Base-by-base conservation (phyloP, 2,113 vertebrate species). In the Paralichthys olivaceus region DNA sequence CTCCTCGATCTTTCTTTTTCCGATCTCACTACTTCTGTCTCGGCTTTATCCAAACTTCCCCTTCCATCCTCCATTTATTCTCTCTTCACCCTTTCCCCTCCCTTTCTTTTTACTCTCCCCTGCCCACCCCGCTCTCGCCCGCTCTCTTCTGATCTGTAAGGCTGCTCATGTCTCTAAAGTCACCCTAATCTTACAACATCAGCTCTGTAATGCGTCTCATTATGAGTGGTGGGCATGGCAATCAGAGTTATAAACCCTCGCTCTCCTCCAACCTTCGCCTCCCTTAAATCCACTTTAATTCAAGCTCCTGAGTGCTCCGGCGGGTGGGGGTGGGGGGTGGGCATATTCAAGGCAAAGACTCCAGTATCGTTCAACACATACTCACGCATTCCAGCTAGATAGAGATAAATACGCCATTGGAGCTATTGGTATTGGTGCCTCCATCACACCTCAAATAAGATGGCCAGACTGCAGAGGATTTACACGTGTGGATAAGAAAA, bases 171-270 rank as follows among this genome's bases (percentile, higher is more conserved):
- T 87, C 86, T 84, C 79, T 80, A 87, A 92, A 93, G 61, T 91
- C 90, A 63, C 68, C 81, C 77, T 92, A 93, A 93, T 94, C 93
- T 92, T 80, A 91, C 84, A 86, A 91, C 92, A 94, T 94, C 92
- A 87, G 89, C 84, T 88, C 80, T 82, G 85, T 94, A 94, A 94
- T 92, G 86, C 75, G 45, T 68, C 91, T 93, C 90, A 93, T 94
- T 94, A 93, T 89, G 87, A 87, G 80, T 77, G 76, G 84, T 75
- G 70, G 84, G 89, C 81, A 81, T 80, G 86, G 89, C 90, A 92
- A 90, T 91, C 91, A 90, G 86, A 83, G 73, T 79, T 81, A 84
- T 91, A 91, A 91, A 91, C 77, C 60, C 77, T 70, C 3, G 47
- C 72, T 92, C 87, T 78, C 60, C 81, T 78, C 59, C 74, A 79